Evolutionary conservation across 2,113 vertebrate species (phyloP), one percentile per base, ranked within the genome.

Genomic region (Noturus placidus): DNA sequence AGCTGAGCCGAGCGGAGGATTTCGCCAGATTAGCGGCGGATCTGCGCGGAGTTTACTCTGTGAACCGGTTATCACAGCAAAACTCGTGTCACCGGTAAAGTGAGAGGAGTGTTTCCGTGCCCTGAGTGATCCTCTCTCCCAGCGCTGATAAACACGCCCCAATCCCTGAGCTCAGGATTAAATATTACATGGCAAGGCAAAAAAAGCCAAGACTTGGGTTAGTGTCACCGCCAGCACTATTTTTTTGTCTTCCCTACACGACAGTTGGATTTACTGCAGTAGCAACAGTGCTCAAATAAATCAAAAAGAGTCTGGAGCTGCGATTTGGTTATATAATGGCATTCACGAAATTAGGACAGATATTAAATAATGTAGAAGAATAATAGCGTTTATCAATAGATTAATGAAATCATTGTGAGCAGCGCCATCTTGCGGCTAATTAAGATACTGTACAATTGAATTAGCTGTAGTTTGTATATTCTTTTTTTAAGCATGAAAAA

Each of bases 131-230:
- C 27, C 30, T 56, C 81, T 83, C 33, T 86, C 70, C 46, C 76
- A 63, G 30, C 88, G 87, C 82, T 57, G 90, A 69, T 80, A 85
- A 79, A 87, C 86, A 87, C 92, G 87, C 88, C 82, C 86, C 86
- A 90, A 88, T 92, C 92, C 92, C 93, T 80, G 93, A 90, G 92
- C 92, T 89, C 92, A 80, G 89, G 91, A 92, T 93, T 92, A 93
- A 92, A 94, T 92, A 93, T 92, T 93, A 92, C 77, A 92, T 81
- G 86, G 86, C 85, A 87, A 42, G 50, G 46, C 25, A 76, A 86
- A 83, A 50, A 86, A 56, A 78, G n/a, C 30, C 35, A 52, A 88
- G 79, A 69, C 67, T 89, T 89, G 61, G 92, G 83, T 91, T 93
- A 90, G 72, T 89, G 84, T 91, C 91, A 83, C 92, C 93, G 91